Base-by-base conservation (phyloP, 2,888 invertebrate species). In the Microctonus aethiopoides region DNA sequence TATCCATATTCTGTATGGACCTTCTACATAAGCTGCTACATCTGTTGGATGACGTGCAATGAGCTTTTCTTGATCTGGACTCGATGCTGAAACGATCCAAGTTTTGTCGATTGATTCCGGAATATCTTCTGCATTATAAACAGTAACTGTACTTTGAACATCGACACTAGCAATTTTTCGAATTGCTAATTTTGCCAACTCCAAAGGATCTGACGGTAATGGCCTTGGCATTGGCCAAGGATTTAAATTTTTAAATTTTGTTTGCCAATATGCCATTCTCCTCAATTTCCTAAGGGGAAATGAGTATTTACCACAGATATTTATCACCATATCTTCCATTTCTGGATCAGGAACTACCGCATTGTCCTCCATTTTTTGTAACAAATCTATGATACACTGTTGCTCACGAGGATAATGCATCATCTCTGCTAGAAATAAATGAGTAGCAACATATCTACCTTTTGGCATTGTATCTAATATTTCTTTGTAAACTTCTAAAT, bases 371-470 rank as follows among this genome's bases (percentile, higher is more conserved):
- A 99, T 99, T 89, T 97, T 93, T 79, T 95, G 94, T 29, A 98
- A 87, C 64, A 99, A 84, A 83, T 95, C 94, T n/a, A 97, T 91
- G 46, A 94, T 94, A 87, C 96, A 96, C 74, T 96, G 93, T 81
- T 99, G 99, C 82, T 99, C 99, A 84, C 95, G 95, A 0, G 98
- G 97, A 88, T 94, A 98, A 85, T 98, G 96, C 91, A 94, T 91
- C 79, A 97, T 95, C 86, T 97, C 96, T 0, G 93, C 91, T 89
- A 98, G 95, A 86, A 95, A 92, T 54, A 92, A 87, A 84, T 94
- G 97, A 39, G 87, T 87, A 0, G 99, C 92, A 74, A 98, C 91
- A 87, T 96, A 93, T 85, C 91, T 94, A 54, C 96, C 95, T 87
- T 97, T 95, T 0, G 97, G 96, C 84, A 98, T 89, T 51, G 97